A percentile compares a stretch with the other conserved stretches of the same genome.
These are phyloP conservation scores for Sphaerodactylus townsendi DNA, from an alignment of 2,113 vertebrate species.

Conservation along the genomic window DNA sequence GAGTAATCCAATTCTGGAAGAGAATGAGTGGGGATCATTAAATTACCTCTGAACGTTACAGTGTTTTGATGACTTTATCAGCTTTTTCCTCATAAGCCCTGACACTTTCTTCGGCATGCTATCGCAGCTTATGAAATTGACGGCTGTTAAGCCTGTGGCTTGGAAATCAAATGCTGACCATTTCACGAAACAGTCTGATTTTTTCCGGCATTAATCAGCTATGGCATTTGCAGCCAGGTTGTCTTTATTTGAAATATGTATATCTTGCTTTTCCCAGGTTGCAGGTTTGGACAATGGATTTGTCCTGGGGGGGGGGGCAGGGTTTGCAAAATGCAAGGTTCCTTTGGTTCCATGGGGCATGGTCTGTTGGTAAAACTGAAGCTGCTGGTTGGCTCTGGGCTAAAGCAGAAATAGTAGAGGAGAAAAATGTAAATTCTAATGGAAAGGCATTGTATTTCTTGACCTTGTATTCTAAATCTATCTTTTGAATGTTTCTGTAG, in stretches of 20 bases:
- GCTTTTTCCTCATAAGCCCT: constrained; percentile 32
- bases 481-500: too few species aligned
- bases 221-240: constrained; percentile 1
- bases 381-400: not conserved
- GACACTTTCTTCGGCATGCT: constrained; percentile 11
- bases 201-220: constrained; percentile 19
- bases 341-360: not conserved
- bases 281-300: too few species aligned
- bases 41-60: constrained; percentile 39
- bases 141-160: constrained; percentile 19
- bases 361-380: not conserved
- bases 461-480: too few species aligned
- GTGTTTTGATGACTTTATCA: constrained; percentile 13
- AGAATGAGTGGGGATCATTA: constrained; percentile 47
- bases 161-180: not conserved
- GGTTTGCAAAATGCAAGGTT: not conserved
- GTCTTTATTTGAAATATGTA: too few species aligned
- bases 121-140: constrained; percentile 34
- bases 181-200: constrained; percentile 29
- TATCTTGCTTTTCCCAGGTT: too few species aligned
- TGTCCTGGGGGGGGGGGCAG: not conserved
- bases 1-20: constrained; percentile 35
- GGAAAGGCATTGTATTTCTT: too few species aligned
- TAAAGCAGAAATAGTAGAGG: not conserved
- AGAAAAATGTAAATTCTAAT: too few species aligned